Evolutionary conservation across 2,888 invertebrate species (phyloP).

Genomic region (Rambutsinella grinnellia): DNA sequence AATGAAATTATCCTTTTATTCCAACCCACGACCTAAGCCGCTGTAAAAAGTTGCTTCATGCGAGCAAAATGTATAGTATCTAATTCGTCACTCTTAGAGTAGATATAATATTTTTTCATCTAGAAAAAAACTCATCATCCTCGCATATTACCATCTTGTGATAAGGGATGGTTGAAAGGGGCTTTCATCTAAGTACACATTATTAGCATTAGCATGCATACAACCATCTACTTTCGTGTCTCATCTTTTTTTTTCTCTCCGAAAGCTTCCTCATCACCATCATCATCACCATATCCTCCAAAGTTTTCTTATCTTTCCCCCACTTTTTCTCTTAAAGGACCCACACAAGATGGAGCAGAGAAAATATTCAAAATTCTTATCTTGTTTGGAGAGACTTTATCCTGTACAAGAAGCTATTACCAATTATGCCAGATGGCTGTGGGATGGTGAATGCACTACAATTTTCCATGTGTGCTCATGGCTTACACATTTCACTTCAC

Average conservation of each 20-base stretch:
- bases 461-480: neutral
- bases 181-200: neutral
- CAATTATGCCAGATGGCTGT: neutral
- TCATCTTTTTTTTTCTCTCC: neutral
- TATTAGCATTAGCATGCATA: neutral
- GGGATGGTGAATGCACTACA: neutral
- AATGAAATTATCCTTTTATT: no score
- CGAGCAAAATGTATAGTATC: no score
- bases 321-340: neutral
- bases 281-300: neutral
- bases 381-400: neutral
- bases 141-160: neutral
- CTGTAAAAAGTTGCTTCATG: no score
- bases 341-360: no score
- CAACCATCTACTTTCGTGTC: neutral
- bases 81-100: neutral
- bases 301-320: neutral
- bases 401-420: neutral
- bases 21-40: neutral
- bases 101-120: neutral
- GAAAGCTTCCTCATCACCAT: neutral
- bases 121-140: no score
- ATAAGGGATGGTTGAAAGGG: neutral
- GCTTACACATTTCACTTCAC: constrained; percentile 7
- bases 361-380: neutral